phyloP scores from a whole-genome alignment of 2,113 vertebrate species.

The Setophaga petechia region DNA sequence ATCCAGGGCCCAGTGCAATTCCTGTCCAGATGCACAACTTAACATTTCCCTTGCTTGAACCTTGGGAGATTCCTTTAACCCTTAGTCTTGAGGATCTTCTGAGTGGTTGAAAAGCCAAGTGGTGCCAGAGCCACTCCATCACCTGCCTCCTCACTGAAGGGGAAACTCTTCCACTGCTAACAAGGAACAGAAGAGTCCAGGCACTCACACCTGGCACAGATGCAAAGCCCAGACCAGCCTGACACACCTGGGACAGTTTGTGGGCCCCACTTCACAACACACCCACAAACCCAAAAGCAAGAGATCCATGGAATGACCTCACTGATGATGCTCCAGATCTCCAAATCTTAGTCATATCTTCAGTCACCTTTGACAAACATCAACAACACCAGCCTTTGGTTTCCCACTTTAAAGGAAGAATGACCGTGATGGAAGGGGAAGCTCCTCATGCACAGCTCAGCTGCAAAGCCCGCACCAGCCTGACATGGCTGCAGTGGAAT shows the following conservation, averaged over 20 bases:
- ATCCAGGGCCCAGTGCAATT: fast-evolving
- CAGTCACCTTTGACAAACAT: too few relatives aligned
- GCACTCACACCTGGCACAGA: fast-evolving
- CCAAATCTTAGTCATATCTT: too few relatives aligned
- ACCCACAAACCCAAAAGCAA: not conserved
- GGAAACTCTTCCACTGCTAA: fast-evolving
- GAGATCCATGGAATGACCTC: not conserved
- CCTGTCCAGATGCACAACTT: not conserved
- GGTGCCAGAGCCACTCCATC: too few relatives aligned
- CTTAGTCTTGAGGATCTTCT: too few relatives aligned
- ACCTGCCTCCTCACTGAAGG: fast-evolving
- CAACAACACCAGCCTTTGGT: too few relatives aligned
- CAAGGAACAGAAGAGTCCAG: not conserved
- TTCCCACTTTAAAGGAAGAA: too few relatives aligned
- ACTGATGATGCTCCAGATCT: not conserved
- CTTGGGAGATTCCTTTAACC: not conserved
- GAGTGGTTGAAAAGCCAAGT: too few relatives aligned
- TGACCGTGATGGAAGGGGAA: too few relatives aligned
- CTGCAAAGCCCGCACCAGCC: too few relatives aligned
- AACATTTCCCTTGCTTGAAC: fast-evolving
- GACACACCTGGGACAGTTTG: not conserved
- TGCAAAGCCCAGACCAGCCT: not conserved
- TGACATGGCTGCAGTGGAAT: too few relatives aligned
- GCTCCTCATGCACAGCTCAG: too few relatives aligned
- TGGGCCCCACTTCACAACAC: not conserved